phyloP scores from a whole-genome alignment of 1,140 invertebrate genomes.

The Aphis gossypii region DNA sequence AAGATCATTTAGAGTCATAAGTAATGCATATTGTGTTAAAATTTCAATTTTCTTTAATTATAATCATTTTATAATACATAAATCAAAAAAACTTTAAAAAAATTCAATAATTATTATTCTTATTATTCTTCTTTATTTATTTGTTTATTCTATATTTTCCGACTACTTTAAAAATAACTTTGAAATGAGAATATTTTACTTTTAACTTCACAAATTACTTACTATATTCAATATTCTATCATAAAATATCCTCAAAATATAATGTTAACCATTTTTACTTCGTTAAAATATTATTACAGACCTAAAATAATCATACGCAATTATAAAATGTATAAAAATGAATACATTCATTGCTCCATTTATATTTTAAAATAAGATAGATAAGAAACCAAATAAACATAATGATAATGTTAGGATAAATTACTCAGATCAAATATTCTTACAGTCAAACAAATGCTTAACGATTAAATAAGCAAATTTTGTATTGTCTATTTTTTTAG shows the following conservation, averaged over 20 bases:
- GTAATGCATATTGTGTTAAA: too few species aligned
- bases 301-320: not conserved
- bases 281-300: not conserved
- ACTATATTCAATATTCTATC: not conserved
- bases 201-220: not conserved
- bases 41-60: too few species aligned
- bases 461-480: not conserved
- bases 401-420: not conserved
- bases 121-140: not conserved
- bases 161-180: not conserved
- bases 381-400: not conserved
- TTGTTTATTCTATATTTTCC: not conserved
- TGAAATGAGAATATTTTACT: not conserved
- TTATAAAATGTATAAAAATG: not conserved
- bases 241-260: not conserved
- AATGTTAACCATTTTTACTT: not conserved
- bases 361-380: not conserved
- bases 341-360: not conserved
- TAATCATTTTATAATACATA: not conserved
- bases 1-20: too few species aligned
- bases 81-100: not conserved
- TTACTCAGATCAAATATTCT: not conserved
- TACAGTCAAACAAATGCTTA: not conserved
- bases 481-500: not conserved
- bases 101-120: not conserved